Percentiles rank a stretch among this genome's conserved stretches.
Evolutionary conservation across 2,888 invertebrate species (phyloP).

Genomic region (Acrobeloides nanus): DNA sequence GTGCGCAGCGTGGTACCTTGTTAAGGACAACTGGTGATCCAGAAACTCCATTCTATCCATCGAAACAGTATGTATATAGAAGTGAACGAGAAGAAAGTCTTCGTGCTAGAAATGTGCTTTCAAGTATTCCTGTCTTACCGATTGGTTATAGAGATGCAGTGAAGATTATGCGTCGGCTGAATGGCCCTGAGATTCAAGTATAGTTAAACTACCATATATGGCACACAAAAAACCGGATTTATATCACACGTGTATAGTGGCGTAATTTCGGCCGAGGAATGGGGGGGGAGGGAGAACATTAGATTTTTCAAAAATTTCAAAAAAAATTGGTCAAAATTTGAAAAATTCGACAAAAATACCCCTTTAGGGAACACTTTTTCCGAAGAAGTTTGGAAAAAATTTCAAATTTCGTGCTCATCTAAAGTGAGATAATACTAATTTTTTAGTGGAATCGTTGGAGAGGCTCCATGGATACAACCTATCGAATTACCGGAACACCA

Average conservation of each 20-base stretch:
- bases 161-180: constrained; percentile 37
- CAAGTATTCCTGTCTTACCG: constrained; percentile 56
- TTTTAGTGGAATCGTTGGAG: constrained; percentile 5
- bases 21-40: constrained; percentile 56
- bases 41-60: constrained; percentile 58
- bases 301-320: background rate
- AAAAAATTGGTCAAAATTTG: constrained; percentile 8
- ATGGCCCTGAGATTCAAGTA: constrained; percentile 52
- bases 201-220: too few relatives aligned
- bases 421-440: background rate
- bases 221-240: background rate
- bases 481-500: constrained; percentile 39
- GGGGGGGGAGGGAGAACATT: too few relatives aligned
- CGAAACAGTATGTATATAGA: constrained; percentile 34
- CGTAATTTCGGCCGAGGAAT: too few relatives aligned
- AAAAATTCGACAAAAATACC: background rate
- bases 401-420: background rate
- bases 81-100: constrained; percentile 13
- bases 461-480: constrained; percentile 48
- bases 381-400: too few relatives aligned
- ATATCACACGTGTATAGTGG: too few relatives aligned
- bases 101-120: constrained; percentile 34
- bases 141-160: constrained; percentile 56
- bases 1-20: constrained; percentile 30
- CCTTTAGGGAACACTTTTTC: too few relatives aligned